These are phyloP conservation scores for Drosophila conformis DNA, from an alignment of 2,888 invertebrate genomes.

Conservation along the genomic window DNA sequence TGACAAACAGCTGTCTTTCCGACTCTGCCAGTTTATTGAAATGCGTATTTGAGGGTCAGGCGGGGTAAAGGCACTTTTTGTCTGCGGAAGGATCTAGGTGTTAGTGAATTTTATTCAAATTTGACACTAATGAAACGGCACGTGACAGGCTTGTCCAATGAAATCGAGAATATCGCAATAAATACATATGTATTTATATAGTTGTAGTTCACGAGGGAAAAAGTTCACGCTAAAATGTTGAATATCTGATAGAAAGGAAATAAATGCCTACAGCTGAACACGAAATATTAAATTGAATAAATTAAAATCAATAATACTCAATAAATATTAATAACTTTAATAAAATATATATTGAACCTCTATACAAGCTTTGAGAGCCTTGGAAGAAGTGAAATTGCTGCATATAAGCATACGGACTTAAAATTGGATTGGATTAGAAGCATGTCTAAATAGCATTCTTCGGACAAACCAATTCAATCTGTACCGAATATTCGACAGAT, in stretches of 20 bases:
- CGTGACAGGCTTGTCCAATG: conserved; percentile 58
- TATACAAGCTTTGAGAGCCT: background rate
- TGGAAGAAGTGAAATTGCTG: background rate
- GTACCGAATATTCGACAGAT: background rate
- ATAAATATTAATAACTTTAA: background rate
- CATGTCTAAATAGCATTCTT: background rate
- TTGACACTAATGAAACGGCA: conserved; percentile 73
- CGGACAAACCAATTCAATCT: background rate
- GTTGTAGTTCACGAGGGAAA: background rate
- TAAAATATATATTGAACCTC: background rate
- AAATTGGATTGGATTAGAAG: background rate
- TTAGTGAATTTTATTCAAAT: conserved; percentile 79
- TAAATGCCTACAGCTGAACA: background rate
- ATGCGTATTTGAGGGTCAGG: conserved; percentile 3
- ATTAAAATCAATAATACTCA: background rate
- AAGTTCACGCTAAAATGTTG: background rate
- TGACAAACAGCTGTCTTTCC: conserved; percentile 62
- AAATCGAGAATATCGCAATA: conserved; percentile 17
- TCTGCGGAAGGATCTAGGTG: conserved; percentile 47
- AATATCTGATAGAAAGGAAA: background rate
- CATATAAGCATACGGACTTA: background rate
- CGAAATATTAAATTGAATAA: background rate
- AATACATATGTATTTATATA: background rate
- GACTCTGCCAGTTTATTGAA: conserved; percentile 57
- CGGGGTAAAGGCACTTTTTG: conserved; percentile 1